These are phyloP conservation scores for Anoura caudifer DNA, from an alignment of 2,113 vertebrate species.

Conservation along the genomic window DNA sequence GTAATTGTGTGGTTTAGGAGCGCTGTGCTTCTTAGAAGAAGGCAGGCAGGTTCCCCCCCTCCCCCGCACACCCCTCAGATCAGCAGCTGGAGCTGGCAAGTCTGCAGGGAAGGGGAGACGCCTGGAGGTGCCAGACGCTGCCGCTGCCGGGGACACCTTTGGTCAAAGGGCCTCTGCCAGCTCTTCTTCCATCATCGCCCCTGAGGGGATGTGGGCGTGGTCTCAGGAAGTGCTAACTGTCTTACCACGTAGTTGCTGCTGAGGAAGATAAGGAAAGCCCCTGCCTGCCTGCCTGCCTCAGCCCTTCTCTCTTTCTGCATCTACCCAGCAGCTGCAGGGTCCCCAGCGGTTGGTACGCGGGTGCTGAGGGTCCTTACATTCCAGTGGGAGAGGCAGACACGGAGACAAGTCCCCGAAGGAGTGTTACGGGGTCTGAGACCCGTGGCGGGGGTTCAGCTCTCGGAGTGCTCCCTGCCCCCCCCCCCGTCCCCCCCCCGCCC, in stretches of 20 bases:
- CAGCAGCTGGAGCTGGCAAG: background rate
- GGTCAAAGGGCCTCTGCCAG: background rate
- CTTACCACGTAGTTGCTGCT: background rate
- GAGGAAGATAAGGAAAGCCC: background rate
- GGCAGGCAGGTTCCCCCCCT: background rate
- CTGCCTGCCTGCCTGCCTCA: background rate
- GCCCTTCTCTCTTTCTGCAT: background rate
- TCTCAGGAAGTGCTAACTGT: background rate
- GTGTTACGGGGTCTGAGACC: background rate
- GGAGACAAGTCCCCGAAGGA: background rate
- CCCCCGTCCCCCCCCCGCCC: background rate
- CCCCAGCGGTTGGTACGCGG: background rate
- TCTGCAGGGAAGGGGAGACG: too few relatives aligned
- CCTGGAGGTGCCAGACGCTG: background rate
- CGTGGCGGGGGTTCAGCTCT: background rate
- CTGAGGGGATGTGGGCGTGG: background rate
- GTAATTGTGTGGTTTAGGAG: background rate
- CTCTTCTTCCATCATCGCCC: background rate
- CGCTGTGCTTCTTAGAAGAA: background rate
- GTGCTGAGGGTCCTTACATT: background rate
- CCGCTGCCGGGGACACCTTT: background rate
- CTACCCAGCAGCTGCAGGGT: background rate
- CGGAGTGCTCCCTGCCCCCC: background rate
- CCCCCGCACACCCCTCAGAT: too few relatives aligned
- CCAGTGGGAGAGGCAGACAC: background rate